Evolutionary conservation across 2,113 vertebrate genomes (phyloP).

Genomic region (Meles meles): DNA sequence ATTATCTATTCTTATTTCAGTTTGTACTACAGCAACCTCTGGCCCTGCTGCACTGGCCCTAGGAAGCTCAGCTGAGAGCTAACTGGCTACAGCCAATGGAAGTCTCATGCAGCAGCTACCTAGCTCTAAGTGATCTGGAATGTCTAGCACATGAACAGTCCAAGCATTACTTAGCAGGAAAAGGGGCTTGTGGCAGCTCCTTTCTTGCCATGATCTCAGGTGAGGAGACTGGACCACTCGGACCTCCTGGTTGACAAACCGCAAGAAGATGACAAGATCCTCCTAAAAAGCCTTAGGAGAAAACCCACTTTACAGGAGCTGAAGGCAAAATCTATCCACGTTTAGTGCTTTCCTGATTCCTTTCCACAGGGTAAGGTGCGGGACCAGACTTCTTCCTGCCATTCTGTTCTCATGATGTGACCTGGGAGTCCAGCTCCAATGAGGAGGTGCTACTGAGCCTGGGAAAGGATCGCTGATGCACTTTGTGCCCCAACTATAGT

Average conservation of each 20-base stretch:
- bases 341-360: constrained; percentile 13
- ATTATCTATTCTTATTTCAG: constrained; percentile 48
- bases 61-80: constrained; percentile 41
- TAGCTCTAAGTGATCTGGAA: constrained; percentile 51
- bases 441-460: background rate
- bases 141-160: constrained; percentile 35
- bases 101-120: constrained; percentile 8
- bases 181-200: background rate
- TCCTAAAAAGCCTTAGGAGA: constrained; percentile 1
- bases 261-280: background rate
- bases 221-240: background rate
- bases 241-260: constrained; percentile 1
- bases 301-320: background rate
- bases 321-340: background rate
- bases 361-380: constrained; percentile 1
- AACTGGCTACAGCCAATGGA: background rate
- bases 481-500: constrained; percentile 9
- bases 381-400: constrained; percentile 2
- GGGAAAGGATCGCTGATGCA: background rate
- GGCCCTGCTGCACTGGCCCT: constrained; percentile 46
- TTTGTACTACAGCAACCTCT: constrained; percentile 54
- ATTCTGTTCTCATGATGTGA: background rate
- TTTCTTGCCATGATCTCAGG: background rate
- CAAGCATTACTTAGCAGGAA: background rate
- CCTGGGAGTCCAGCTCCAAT: constrained; percentile 6